phyloP scores from a whole-genome alignment of 2,888 invertebrate species.

The Lysandra bellargus region DNA sequence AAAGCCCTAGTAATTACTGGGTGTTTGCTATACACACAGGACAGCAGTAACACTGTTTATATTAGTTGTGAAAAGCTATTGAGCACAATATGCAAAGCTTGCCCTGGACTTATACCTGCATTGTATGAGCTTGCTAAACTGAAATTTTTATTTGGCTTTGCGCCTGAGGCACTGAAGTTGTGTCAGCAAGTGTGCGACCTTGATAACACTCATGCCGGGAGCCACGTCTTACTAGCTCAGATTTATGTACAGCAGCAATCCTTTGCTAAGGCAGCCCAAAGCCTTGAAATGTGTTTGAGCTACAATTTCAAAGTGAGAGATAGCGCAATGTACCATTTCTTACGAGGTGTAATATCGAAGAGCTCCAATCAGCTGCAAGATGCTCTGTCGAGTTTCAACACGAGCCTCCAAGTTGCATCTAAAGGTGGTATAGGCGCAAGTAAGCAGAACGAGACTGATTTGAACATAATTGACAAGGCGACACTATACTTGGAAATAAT shows the following conservation, averaged over 20 bases:
- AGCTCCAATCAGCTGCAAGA: slow-evolving; percentile 85
- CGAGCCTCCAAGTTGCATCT: slow-evolving; percentile 84
- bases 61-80: slow-evolving; percentile 84
- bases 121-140: slow-evolving; percentile 88
- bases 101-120: slow-evolving; percentile 88
- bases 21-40: slow-evolving; percentile 66
- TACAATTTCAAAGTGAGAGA: slow-evolving; percentile 96
- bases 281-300: slow-evolving; percentile 93
- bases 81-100: slow-evolving; percentile 86
- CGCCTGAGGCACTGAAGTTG: slow-evolving; percentile 84
- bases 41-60: slow-evolving; percentile 70
- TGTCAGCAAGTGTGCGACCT: slow-evolving; percentile 87
- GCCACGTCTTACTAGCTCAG: slow-evolving; percentile 92
- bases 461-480: slow-evolving; percentile 88
- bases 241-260: slow-evolving; percentile 87
- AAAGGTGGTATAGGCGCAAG: slow-evolving; percentile 52
- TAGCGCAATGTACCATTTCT: slow-evolving; percentile 93
- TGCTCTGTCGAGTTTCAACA: slow-evolving; percentile 86
- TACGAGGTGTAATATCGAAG: slow-evolving; percentile 91
- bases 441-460: slow-evolving; percentile 62
- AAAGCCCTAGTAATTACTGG: slow-evolving; percentile 76
- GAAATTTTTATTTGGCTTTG: slow-evolving; percentile 89
- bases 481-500: slow-evolving; percentile 93
- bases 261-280: slow-evolving; percentile 89
- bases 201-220: slow-evolving; percentile 90